Evolutionary conservation across 1,140 invertebrate genomes (phyloP), one percentile per base, ranked within the genome.

Genomic region (Planococcus citri): DNA sequence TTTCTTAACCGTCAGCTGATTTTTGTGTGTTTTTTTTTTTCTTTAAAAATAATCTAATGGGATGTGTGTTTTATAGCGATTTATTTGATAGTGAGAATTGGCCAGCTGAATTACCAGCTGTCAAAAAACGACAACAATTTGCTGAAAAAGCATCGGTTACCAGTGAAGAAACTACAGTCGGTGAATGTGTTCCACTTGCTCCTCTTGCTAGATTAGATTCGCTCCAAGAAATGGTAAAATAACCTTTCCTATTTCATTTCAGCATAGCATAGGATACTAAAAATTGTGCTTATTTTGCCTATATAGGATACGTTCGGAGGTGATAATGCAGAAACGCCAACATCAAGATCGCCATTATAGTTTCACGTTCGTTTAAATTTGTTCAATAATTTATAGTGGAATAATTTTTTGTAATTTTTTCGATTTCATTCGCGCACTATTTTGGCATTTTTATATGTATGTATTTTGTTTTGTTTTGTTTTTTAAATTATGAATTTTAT

Each of bases 141-240:
- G 72, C 75, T 17, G 70, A 69, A 17, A 68, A 71, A 17, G 33
- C 73, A 27, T 71, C 72, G 9, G 58, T 72, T 9, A 73, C 72
- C 22, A 72, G 70, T 68, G 75, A 75, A 25, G 75, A 74, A 24
- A 69, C 70, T 20, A 72, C 73, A 1, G 57, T 71, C 17, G 68
- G 70, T 6, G 73, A 74, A 24, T 73, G 71, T 33, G 70, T 68
- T 10, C 57, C 74, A 20, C 20, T 71, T 29, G 73, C 73, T 14
- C 74, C 74, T 22, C 70, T 75, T 1, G 74, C 74, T 9, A 73
- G 72, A 51, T 72, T 75, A 4, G 75, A 75, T 51, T 75, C 75
- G 17, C 72, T 75, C 24, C 75, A 75, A 41, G 75, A 75, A 72
- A 74, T 75, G 74, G 74, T 74, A 69, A 68, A 21, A 64, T 1